phyloP scores from a whole-genome alignment of 1,140 invertebrate genomes.

The Drosophila grimshawi region DNA sequence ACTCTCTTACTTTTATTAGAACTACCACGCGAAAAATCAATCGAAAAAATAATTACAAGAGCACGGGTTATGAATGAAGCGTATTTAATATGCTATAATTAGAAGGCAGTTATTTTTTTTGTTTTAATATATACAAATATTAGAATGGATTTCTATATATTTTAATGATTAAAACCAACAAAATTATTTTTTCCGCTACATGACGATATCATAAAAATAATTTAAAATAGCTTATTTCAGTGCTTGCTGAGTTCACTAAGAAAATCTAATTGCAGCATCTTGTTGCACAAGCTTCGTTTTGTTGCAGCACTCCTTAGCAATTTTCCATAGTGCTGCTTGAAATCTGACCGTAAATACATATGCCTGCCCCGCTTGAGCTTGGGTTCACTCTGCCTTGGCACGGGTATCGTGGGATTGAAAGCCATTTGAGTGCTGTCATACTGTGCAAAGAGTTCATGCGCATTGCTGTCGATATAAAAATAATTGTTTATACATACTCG shows the following conservation, averaged over 20 bases:
- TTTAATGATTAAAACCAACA: background rate
- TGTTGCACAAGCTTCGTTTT: slow-evolving; percentile 16
- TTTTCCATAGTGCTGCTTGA: slow-evolving; percentile 59
- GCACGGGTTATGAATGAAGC: no score
- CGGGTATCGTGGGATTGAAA: slow-evolving; percentile 88
- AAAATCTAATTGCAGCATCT: slow-evolving; percentile 55
- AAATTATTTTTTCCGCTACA: background rate
- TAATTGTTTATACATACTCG: background rate
- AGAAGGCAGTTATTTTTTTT: background rate
- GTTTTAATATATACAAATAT: background rate
- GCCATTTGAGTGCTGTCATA: slow-evolving; percentile 88
- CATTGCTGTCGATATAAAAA: slow-evolving; percentile 52
- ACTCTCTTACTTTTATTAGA: no score
- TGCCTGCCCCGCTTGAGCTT: slow-evolving; percentile 72
- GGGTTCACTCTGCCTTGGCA: slow-evolving; percentile 79
- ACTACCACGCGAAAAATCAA: no score
- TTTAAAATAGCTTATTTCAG: background rate
- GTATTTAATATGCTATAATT: no score
- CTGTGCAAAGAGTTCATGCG: slow-evolving; percentile 86
- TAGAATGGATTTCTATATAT: background rate
- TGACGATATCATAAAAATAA: background rate
- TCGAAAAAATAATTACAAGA: no score
- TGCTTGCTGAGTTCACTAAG: slow-evolving; percentile 53
- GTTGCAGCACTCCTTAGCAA: slow-evolving; percentile 31
- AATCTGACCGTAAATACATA: slow-evolving; percentile 59